Conservation (phyloP, 2,888 invertebrate genomes). For the Spialia ferax region DNA sequence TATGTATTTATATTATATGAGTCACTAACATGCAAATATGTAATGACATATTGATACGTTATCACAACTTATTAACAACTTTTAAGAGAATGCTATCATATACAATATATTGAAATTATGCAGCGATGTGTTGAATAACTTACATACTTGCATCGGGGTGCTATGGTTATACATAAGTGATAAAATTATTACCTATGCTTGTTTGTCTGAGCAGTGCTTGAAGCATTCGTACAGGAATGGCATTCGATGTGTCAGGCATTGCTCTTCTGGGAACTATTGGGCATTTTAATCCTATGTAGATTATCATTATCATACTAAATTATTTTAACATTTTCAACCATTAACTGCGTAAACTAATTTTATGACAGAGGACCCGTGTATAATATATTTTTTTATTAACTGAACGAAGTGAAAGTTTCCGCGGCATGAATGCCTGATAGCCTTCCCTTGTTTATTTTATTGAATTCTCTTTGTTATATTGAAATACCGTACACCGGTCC, state of each 20-base stretch:
- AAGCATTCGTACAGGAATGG: constrained; percentile 53
- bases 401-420: constrained; percentile 73
- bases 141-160: constrained; percentile 87
- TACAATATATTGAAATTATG: constrained; percentile 63
- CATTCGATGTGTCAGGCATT: constrained; percentile 65
- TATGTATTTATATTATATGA: constrained; percentile 86
- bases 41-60: constrained; percentile 77
- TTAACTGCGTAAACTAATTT: constrained; percentile 85
- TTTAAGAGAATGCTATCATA: constrained; percentile 76
- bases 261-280: constrained; percentile 85
- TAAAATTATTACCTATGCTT: constrained; percentile 79
- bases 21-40: constrained; percentile 87
- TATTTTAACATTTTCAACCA: constrained; percentile 85
- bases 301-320: constrained; percentile 86
- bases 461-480: constrained; percentile 65
- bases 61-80: constrained; percentile 79
- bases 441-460: constrained; percentile 72
- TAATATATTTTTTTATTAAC: constrained; percentile 71
- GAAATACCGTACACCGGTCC: constrained; percentile 73
- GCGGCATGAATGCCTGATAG: constrained; percentile 87
- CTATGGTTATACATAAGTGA: constrained; percentile 85
- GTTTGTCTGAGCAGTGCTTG: constrained; percentile 76
- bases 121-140: constrained; percentile 77
- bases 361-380: constrained; percentile 69
- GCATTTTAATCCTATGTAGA: constrained; percentile 87